Percentiles rank a stretch among this genome's conserved stretches.
Conservation (phyloP, 2,888 invertebrate species). For the Microdon myrmicae region DNA sequence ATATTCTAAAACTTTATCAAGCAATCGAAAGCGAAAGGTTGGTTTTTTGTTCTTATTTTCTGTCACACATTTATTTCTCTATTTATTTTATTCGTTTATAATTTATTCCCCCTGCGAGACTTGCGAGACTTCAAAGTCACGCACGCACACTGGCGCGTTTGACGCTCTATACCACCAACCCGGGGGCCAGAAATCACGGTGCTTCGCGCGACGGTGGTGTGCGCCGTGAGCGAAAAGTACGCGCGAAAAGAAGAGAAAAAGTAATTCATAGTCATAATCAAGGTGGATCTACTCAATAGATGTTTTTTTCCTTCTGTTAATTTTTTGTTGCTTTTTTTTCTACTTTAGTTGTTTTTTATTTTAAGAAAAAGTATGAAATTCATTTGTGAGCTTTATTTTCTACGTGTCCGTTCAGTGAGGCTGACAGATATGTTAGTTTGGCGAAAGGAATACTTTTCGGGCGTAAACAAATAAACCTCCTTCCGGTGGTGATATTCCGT, state of each 20-base stretch:
- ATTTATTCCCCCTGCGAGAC: neutral
- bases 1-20: constrained; percentile 5
- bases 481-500: no score
- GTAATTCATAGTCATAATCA: constrained; percentile 49
- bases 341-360: constrained; percentile 2
- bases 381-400: no score
- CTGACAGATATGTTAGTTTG: no score
- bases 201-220: no score
- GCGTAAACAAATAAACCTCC: constrained; percentile 19
- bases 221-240: no score
- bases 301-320: constrained; percentile 32
- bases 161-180: no score
- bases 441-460: constrained; percentile 16
- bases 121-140: constrained; percentile 26
- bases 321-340: constrained; percentile 31
- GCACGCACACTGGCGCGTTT: constrained; percentile 38
- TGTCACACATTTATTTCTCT: neutral
- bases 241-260: constrained; percentile 4
- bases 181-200: no score
- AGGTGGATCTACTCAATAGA: constrained; percentile 40
- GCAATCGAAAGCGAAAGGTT: constrained; percentile 45
- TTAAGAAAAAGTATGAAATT: neutral
- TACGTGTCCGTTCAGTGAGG: no score
- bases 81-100: neutral
- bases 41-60: constrained; percentile 8